Percentiles rank a stretch among this genome's conserved stretches.
These are phyloP conservation scores for Geopemphigus sp. DNA, from an alignment of 1,140 invertebrate species.

Conservation along the genomic window DNA sequence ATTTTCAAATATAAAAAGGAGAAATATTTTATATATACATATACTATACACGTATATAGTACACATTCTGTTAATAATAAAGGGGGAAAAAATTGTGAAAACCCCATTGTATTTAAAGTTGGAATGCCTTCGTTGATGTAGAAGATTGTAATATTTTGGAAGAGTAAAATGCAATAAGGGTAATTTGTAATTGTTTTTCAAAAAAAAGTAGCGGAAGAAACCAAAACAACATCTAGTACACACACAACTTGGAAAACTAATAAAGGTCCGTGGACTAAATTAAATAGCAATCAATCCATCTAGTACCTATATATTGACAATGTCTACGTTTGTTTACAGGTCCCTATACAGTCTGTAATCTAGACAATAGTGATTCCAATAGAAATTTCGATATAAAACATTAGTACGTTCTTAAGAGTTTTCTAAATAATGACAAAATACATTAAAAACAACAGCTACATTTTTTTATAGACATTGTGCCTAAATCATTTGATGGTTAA, in stretches of 20 bases:
- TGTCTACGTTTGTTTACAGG: not conserved
- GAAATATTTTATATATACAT: constrained; percentile 22
- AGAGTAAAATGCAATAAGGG: constrained; percentile 5
- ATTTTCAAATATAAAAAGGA: constrained; percentile 42
- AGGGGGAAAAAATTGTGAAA: not conserved
- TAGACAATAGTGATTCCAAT: not conserved
- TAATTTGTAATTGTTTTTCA: constrained; percentile 15
- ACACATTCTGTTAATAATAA: not conserved
- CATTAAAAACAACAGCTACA: no score
- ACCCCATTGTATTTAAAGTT: not conserved
- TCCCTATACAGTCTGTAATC: no score
- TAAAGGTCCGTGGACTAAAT: constrained; percentile 30
- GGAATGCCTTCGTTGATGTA: not conserved
- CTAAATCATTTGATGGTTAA: not conserved
- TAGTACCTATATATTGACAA: constrained; percentile 13
- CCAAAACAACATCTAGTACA: constrained; percentile 10
- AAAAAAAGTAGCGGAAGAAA: not conserved
- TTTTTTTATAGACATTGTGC: no score
- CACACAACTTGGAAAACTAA: constrained; percentile 8
- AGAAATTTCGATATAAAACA: not conserved
- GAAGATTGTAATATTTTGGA: not conserved
- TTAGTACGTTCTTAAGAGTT: no score
- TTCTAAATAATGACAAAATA: no score
- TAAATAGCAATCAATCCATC: constrained; percentile 31
- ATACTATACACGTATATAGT: not conserved